Base-by-base conservation (phyloP, 2,888 invertebrate species). In the Sinodicranocentrus sp. region DNA sequence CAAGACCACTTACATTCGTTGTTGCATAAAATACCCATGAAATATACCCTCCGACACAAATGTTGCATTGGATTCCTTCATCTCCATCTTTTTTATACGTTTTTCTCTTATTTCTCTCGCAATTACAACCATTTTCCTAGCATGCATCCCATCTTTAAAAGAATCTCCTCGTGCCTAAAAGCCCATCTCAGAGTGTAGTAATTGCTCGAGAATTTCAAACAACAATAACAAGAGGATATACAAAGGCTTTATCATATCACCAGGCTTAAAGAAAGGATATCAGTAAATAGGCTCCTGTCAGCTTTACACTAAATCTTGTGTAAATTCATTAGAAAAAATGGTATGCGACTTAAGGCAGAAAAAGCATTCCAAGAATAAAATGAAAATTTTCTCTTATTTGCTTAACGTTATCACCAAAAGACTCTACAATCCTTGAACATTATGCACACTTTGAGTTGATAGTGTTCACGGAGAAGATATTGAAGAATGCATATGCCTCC, bases 261-360 rank as follows among this genome's bases (percentile, higher is more conserved):
- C 13, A 13, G 39, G 10, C n/a, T 52, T 52, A 52, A n/a, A 3
- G 6, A 5, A 52, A n/a, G 52, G 13, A 57, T 21, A 57, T 57
- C 57, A 61, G 73, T 61, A 73, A 73, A 73, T 61, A 26, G 63
- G 73, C 21, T 73, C 25, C n/a, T 44, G 61, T 54, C 44, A 44
- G 61, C 54, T 44, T 48, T 61, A 48, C 44, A 26, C 25, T 76
- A 76, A 76, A 76, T 76, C 76, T 76, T 76, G 39, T 65, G 65
- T 76, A 39, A 76, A 76, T 76, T 76, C 67, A 48, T 67, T 54
- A 67, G 54, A 61, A 63, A 73, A 72, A 63, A 70, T 33, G 26
- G 73, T 44, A 61, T 44, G 63, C 13, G 39, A 39, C 6, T 8
- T 8, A 39, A 13, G 39, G 39, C 5, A 39, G 13, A 39, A 13